These are phyloP conservation scores for Zhuqinia jingwanae DNA, from an alignment of 2,888 invertebrate genomes.

Conservation along the genomic window DNA sequence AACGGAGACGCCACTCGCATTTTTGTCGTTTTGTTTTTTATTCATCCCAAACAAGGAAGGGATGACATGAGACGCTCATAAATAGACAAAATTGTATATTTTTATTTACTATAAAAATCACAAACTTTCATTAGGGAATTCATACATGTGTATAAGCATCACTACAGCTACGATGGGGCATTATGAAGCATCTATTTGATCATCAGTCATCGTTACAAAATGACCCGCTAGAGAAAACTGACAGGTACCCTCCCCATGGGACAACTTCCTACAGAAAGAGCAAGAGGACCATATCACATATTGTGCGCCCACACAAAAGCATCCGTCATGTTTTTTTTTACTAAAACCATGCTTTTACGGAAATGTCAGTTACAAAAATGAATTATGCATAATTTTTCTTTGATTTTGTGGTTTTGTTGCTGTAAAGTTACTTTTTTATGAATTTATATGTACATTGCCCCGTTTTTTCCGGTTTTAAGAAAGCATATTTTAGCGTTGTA, in stretches of 20 bases:
- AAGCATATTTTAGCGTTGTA: neutral
- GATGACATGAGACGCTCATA: no score
- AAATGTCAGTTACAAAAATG: neutral
- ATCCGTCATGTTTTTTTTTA: neutral
- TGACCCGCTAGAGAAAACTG: neutral
- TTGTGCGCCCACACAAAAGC: neutral
- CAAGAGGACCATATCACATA: no score
- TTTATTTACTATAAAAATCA: no score
- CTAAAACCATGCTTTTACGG: neutral
- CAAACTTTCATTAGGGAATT: no score
- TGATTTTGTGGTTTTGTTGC: neutral
- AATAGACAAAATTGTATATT: no score
- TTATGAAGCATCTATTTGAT: neutral
- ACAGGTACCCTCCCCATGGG: no score
- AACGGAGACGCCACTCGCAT: no score
- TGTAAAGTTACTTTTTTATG: neutral
- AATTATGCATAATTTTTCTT: neutral
- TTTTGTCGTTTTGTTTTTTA: no score
- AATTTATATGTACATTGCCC: neutral
- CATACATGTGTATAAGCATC: neutral
- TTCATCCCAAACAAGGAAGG: no score
- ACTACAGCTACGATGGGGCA: neutral
- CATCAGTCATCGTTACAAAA: conserved; percentile 1
- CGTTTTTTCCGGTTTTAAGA: neutral
- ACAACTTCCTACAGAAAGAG: no score